phyloP scores from a whole-genome alignment of 2,113 vertebrate genomes.

The Potamarius usumacintae region DNA sequence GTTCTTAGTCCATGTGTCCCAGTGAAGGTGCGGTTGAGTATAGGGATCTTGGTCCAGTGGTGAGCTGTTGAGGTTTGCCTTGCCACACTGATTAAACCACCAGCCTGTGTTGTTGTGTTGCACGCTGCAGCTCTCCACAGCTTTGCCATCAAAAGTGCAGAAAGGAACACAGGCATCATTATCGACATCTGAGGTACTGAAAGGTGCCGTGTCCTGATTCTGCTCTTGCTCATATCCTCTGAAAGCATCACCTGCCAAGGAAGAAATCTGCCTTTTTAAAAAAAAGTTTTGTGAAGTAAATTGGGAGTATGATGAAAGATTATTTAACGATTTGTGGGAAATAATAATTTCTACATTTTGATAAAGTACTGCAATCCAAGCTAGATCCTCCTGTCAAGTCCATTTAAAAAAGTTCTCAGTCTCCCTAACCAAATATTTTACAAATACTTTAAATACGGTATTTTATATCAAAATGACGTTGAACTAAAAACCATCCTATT shows the following conservation, averaged over 20 bases:
- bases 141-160: slow-evolving; percentile 72
- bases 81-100: slow-evolving; percentile 89
- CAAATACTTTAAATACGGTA: neutral
- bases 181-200: slow-evolving; percentile 87
- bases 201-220: slow-evolving; percentile 86
- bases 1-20: slow-evolving; percentile 84
- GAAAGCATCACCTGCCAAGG: slow-evolving; percentile 83
- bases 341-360: neutral
- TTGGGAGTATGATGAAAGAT: neutral
- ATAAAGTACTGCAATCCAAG: neutral
- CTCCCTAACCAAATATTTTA: neutral
- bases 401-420: neutral
- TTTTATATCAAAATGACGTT: neutral
- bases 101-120: slow-evolving; percentile 81
- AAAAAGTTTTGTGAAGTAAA: neutral
- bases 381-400: neutral
- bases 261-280: slow-evolving; percentile 1
- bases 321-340: neutral
- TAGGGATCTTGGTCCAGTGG: slow-evolving; percentile 72
- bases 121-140: slow-evolving; percentile 83
- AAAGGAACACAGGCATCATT: slow-evolving; percentile 83
- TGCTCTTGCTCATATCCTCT: slow-evolving; percentile 82
- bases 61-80: slow-evolving; percentile 85
- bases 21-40: slow-evolving; percentile 74
- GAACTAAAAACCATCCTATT: neutral